A percentile compares a stretch with the other conserved stretches of the same genome.
Evolutionary conservation across 2,888 invertebrate species (phyloP).

Genomic region (Yponomeuta sedellus): DNA sequence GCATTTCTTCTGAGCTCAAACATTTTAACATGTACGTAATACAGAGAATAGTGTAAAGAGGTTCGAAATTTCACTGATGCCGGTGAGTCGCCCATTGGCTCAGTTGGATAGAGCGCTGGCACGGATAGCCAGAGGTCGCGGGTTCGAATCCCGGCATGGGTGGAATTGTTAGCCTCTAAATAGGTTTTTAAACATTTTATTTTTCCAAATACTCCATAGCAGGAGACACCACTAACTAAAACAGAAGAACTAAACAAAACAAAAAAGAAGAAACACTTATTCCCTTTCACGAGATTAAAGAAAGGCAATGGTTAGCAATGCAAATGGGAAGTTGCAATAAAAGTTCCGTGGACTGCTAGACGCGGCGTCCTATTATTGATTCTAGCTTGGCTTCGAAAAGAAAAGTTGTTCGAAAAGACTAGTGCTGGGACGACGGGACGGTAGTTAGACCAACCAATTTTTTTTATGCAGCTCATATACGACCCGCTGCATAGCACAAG

Average conservation of each 20-base stretch:
- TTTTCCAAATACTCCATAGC: not conserved
- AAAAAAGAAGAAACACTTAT: not conserved
- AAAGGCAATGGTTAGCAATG: not conserved
- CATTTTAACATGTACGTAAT: too few relatives aligned
- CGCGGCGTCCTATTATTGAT: not conserved
- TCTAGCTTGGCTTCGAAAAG: not conserved
- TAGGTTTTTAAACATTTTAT: too few relatives aligned
- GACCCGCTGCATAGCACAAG: too few relatives aligned
- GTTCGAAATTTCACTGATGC: too few relatives aligned
- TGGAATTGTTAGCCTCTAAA: too few relatives aligned
- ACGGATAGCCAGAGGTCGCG: too few relatives aligned
- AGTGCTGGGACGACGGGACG: not conserved
- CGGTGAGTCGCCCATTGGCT: too few relatives aligned
- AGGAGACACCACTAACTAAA: not conserved
- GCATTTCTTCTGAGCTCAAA: too few relatives aligned
- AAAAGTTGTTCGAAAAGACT: conserved; percentile 4
- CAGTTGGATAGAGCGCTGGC: too few relatives aligned
- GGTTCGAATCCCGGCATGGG: too few relatives aligned
- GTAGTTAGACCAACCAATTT: not conserved
- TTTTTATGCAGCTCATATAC: not conserved
- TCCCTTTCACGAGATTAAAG: not conserved
- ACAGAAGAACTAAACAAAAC: not conserved
- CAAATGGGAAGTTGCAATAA: not conserved
- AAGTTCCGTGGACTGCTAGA: not conserved
- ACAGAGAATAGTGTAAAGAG: too few relatives aligned